Conservation (phyloP, 2,797 vertebrate genomes). For the Falco naumanni region DNA sequence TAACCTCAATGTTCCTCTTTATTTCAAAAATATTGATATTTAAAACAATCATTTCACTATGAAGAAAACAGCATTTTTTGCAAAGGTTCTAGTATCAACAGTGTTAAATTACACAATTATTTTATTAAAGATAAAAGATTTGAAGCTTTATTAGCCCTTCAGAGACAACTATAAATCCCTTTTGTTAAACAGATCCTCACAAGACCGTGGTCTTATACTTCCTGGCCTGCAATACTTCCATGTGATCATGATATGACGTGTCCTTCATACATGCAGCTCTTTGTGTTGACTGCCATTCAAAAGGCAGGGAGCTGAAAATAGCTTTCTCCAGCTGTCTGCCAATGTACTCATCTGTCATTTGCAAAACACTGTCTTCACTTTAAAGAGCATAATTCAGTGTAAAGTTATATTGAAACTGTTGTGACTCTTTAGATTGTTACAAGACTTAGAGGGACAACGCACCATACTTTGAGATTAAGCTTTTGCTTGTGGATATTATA, state of each 20-base stretch:
- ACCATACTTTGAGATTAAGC: accelerated
- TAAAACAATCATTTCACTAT: neutral
- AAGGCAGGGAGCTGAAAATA: neutral
- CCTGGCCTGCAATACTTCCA: neutral
- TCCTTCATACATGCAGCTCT: neutral
- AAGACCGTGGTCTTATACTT: neutral
- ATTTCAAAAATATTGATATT: neutral
- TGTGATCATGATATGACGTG: neutral
- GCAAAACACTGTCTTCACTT: neutral
- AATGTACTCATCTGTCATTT: neutral
- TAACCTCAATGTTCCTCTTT: neutral
- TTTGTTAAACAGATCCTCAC: neutral
- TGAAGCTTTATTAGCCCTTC: neutral
- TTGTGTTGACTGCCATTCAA: neutral
- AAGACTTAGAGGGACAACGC: neutral
- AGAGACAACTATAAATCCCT: neutral
- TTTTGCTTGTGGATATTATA: neutral
- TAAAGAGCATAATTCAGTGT: neutral
- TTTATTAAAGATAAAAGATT: neutral
- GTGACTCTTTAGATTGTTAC: neutral
- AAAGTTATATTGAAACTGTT: neutral
- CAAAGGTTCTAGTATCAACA: neutral
- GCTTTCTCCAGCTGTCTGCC: neutral
- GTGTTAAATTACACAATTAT: neutral
- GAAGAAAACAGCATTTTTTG: neutral